Evolutionary conservation across 2,797 vertebrate species (phyloP), one percentile per base, ranked within the genome.

Genomic region (Tenualosa thibaudeaui): DNA sequence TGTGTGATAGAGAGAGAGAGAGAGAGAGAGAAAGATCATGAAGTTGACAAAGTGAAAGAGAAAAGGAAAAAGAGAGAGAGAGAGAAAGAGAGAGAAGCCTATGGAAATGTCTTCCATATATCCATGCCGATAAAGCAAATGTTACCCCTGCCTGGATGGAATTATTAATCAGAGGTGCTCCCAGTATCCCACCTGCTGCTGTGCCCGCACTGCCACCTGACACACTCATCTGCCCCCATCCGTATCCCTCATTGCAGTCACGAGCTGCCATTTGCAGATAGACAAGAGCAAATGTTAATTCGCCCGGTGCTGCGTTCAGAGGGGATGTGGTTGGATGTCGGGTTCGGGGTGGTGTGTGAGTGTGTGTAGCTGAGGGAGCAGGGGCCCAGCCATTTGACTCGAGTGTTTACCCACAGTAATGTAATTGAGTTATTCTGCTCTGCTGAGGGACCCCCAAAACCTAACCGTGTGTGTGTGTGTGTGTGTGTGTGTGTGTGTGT

Each of bases 401-500:
- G 91, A 86, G 91, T 95, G 94, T 96, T 95, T 95, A 94, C 92
- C 93, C 94, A 94, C 92, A 93, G 91, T 93, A 95, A 95, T 95
- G 93, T 94, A 94, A 96, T 95, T 94, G 94, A 95, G 93, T 94
- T 92, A 94, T 94, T 92, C 78, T 92, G 31, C 68, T 43, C 68
- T 19, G 31, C 24, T 75, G 37, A 40, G 68, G 26, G 65, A 37
- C 62, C 62, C 62, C 43, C 82, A 81, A 51, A 46, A 84, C 62
- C 75, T 60, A 68, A 81, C 51, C 68, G 60, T 65, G n/a, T 26
- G 26, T 37, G 3, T 75, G 31, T 40, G 13, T 43, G 62, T 68
- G 9, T 68, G 24, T 65, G 62, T 65, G 62, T 65, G 62, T 31
- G 24, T 12, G n/a, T 31, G 62, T 68, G 26, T 68, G 62, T 68